These are phyloP conservation scores for Rhyacophila evoluta DNA, from an alignment of 2,888 invertebrate genomes.

Conservation along the genomic window DNA sequence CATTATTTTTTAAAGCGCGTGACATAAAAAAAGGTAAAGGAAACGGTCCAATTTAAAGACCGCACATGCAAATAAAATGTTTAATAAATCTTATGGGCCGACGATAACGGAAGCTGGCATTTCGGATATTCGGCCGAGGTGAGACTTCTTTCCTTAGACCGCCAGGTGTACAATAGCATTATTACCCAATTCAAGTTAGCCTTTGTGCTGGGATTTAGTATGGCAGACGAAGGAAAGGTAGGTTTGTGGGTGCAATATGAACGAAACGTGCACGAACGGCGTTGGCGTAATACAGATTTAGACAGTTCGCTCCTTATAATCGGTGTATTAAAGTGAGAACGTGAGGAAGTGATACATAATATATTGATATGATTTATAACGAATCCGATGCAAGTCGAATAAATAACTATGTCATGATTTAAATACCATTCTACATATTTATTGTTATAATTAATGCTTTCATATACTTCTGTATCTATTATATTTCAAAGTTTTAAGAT, in stretches of 20 bases:
- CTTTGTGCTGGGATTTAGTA: slow-evolving; percentile 37
- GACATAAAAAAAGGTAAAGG: neutral
- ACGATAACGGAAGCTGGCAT: slow-evolving; percentile 17
- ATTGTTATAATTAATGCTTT: too few species aligned
- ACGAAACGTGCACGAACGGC: neutral
- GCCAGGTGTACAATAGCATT: slow-evolving; percentile 32
- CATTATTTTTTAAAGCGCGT: neutral
- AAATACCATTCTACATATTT: too few species aligned
- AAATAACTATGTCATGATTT: too few species aligned
- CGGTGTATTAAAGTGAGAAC: too few species aligned
- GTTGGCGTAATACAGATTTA: neutral
- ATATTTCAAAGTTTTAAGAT: too few species aligned
- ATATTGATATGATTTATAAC: too few species aligned
- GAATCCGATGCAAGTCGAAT: too few species aligned
- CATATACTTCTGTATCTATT: too few species aligned
- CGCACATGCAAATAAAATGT: slow-evolving; percentile 10
- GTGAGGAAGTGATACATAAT: too few species aligned
- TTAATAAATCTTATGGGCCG: slow-evolving; percentile 9
- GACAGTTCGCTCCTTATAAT: neutral
- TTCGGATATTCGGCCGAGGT: slow-evolving; percentile 25
- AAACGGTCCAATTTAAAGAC: neutral
- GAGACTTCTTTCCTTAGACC: slow-evolving; percentile 10
- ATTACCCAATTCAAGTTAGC: slow-evolving; percentile 27
- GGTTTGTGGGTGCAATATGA: slow-evolving; percentile 10
- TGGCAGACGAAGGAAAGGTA: neutral